Evolutionary conservation across 2,888 invertebrate genomes (phyloP).

Genomic region (Ommatoiulus sabulosus): DNA sequence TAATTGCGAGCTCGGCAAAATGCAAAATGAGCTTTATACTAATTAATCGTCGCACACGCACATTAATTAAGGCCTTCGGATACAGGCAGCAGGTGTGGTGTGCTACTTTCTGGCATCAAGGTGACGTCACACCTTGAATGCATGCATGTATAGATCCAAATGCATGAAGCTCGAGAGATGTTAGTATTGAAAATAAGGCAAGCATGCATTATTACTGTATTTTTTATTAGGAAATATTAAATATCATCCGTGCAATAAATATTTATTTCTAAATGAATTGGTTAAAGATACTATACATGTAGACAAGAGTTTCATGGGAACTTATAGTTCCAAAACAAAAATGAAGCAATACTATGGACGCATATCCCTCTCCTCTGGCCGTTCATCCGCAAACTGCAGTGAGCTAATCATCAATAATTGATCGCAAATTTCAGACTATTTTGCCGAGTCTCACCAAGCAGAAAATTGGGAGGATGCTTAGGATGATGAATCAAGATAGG

Average conservation of each 20-base stretch:
- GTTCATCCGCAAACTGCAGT: not conserved
- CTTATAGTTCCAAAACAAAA: not conserved
- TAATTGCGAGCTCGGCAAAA: constrained; percentile 6
- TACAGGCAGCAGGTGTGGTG: not conserved
- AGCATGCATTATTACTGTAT: no score
- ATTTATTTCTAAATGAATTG: not conserved
- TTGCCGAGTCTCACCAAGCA: not conserved
- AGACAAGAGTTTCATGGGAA: not conserved
- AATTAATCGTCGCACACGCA: constrained; percentile 25
- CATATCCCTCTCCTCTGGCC: not conserved
- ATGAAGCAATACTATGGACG: not conserved
- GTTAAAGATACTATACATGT: not conserved
- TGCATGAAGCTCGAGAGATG: no score
- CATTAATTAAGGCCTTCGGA: constrained; percentile 15
- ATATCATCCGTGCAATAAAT: no score
- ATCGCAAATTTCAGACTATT: not conserved
- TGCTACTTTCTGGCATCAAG: not conserved
- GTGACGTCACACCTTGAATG: not conserved
- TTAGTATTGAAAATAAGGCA: no score
- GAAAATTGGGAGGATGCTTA: not conserved
- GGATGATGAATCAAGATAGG: not conserved
- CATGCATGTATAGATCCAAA: not conserved
- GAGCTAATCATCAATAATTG: not conserved
- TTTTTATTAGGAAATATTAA: no score
- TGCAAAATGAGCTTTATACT: not conserved